Base-by-base conservation (phyloP, 2,888 invertebrate genomes). In the Hyposoter dolosus region DNA sequence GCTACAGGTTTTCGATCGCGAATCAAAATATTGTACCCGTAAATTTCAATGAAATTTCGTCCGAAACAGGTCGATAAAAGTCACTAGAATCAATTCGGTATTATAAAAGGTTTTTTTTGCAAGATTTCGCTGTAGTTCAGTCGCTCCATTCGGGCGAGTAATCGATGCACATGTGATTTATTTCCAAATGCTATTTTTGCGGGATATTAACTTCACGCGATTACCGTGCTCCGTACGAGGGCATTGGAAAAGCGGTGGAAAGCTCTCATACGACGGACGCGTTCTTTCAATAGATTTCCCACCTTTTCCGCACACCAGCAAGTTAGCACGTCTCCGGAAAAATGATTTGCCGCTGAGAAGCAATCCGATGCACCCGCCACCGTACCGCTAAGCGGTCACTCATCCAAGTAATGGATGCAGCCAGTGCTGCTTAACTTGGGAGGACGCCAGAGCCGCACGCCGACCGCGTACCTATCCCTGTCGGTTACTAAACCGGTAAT, bases 361-460 rank as follows among this genome's bases (percentile, higher is more conserved):
- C 60, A 60, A 60, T 60, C 60, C 66, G 43, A 19, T 19, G 66
- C 43, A 43, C n/a, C 19, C 35, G 43, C 40, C 40, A 43, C 15
- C 40, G 23, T 15, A 43, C 19, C n/a, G 66, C 66, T 43, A 40
- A 66, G 66, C 66, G 45, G 68, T 69, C 68, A 69, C 68, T 23
- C 23, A 32, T n/a, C 68, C 68, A 69, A 69, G 69, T 69, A 69
- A 28, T 45, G 28, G 69, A 43, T 28, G 43, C 69, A 23, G 45
- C 23, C 69, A 10, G 23, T 28, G 23, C 45, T 69, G 69, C 69
- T 69, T 45, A 69, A 69, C 69, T 69, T 35, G 69, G 69, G 69
- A 28, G 69, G 45, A 28, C 45, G 45, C 69, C 69, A 43, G 69
- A 69, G 69, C 69, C 69, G 45, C 69, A 47, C 69, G 23, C 23